These are phyloP conservation scores for Andricus quercusramuli DNA, from an alignment of 2,888 invertebrate genomes.

Conservation along the genomic window DNA sequence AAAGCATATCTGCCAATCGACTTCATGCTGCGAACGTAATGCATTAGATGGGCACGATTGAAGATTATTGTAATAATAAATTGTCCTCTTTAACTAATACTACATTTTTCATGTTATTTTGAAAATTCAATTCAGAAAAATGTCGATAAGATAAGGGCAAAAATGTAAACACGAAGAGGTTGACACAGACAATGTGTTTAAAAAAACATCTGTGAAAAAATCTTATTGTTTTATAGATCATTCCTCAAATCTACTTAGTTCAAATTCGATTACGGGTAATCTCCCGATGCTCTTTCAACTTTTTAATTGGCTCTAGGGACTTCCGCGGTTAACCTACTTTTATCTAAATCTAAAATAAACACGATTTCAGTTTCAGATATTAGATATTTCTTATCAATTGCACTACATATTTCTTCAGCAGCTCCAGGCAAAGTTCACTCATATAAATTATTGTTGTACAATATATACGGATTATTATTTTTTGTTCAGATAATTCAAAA, in stretches of 20 bases:
- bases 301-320: slow-evolving; percentile 38
- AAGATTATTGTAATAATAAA: no score
- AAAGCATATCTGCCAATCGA: no score
- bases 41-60: no score
- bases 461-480: neutral
- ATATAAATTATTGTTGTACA: neutral
- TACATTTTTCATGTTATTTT: no score
- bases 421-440: neutral
- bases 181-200: no score
- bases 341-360: slow-evolving; percentile 19
- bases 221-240: slow-evolving; percentile 4
- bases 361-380: neutral
- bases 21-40: no score
- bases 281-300: slow-evolving; percentile 12
- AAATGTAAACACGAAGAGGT: neutral
- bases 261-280: slow-evolving; percentile 33
- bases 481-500: neutral
- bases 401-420: neutral
- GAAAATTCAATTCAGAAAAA: no score
- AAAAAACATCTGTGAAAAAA: neutral
- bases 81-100: no score
- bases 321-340: slow-evolving; percentile 32
- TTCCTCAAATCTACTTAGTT: slow-evolving; percentile 22
- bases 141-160: neutral
- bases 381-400: neutral